Evolutionary conservation across 2,888 invertebrate species (phyloP), one percentile per base, ranked within the genome.

Genomic region (Idaea dimidiata): DNA sequence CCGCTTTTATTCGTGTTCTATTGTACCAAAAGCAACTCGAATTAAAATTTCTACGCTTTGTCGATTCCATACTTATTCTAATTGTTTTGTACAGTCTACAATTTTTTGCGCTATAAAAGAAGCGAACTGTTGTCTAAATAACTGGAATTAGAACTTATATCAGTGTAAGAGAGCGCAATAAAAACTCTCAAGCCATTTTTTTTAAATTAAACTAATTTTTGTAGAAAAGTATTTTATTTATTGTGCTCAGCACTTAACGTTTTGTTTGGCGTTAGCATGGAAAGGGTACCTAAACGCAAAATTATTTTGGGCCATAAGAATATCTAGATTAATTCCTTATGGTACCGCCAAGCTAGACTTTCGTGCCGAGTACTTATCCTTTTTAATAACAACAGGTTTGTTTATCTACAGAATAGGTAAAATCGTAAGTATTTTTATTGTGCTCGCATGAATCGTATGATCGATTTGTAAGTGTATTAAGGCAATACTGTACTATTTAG

Each of bases 181-280:
- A 67, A 67, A 65, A 67, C 65, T 69, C 69, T 70, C 67, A 65
- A 24, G 67, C 65, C 71, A 66, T 68, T 63, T 69, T 68, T 67
- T 66, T 65, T 66, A 17, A 59, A 69, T 68, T 72, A 66, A 72
- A 67, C 65, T 65, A 67, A 65, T 66, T 71, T 72, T 69, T 72
- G 67, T 71, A 68, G 17, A 60, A 56, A 62, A 65, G 68, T 67
- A 65, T 71, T 71, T 71, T 65, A 69, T 71, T 71, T 71, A 67
- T 57, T 54, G 61, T 58, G 43, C 43, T 56, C 53, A 10, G 43
- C 14, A 43, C 43, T 10, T 7, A 14, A 43, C 7, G 3, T 43
- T 10, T 43, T 14, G 43, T 14, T 43, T 43, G 43, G 43, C 43
- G 8, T 14, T 24, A 24, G 24, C 24, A 24, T 24, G 3, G 24